These are phyloP conservation scores for Thamnaconus septentrionalis DNA, from an alignment of 2,113 vertebrate genomes.

Conservation along the genomic window DNA sequence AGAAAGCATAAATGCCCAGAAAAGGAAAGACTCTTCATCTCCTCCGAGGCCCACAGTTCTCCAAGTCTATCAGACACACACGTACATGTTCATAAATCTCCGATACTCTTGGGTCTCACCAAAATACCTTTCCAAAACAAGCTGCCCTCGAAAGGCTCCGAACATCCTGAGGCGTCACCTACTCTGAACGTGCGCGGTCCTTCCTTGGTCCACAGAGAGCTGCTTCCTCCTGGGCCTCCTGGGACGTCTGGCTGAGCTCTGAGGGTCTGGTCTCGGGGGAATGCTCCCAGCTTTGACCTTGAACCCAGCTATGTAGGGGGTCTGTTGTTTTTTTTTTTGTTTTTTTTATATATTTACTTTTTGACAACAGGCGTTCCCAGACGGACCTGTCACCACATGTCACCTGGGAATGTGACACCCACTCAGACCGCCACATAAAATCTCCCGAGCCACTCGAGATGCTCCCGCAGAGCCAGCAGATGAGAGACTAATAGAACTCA, in stretches of 20 bases:
- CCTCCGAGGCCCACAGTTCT: background rate
- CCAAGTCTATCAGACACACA: background rate
- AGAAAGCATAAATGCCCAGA: no score
- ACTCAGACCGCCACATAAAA: conserved; percentile 66
- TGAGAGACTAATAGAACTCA: conserved; percentile 30
- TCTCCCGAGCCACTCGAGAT: conserved; percentile 20
- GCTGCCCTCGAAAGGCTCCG: conserved; percentile 22
- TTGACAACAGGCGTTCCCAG: conserved; percentile 58
- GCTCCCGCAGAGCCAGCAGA: conserved; percentile 19
- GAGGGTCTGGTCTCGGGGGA: conserved; percentile 37
- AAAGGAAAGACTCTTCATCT: background rate
- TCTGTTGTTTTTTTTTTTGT: conserved; percentile 53
- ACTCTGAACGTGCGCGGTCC: conserved; percentile 16
- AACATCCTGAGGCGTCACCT: conserved; percentile 37
- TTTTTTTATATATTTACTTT: background rate
- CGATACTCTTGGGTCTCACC: conserved; percentile 9
- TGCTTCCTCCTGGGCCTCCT: conserved; percentile 35
- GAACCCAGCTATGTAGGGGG: conserved; percentile 44
- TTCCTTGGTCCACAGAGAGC: conserved; percentile 18
- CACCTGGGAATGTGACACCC: conserved; percentile 79
- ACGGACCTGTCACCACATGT: conserved; percentile 76
- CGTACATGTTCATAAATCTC: background rate
- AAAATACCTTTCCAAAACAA: conserved; percentile 44
- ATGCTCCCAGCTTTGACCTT: conserved; percentile 57
- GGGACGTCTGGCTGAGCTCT: conserved; percentile 28